Evolutionary conservation across 2,888 invertebrate species (phyloP), one percentile per base, ranked within the genome.

Genomic region (Tyria jacobaeae): DNA sequence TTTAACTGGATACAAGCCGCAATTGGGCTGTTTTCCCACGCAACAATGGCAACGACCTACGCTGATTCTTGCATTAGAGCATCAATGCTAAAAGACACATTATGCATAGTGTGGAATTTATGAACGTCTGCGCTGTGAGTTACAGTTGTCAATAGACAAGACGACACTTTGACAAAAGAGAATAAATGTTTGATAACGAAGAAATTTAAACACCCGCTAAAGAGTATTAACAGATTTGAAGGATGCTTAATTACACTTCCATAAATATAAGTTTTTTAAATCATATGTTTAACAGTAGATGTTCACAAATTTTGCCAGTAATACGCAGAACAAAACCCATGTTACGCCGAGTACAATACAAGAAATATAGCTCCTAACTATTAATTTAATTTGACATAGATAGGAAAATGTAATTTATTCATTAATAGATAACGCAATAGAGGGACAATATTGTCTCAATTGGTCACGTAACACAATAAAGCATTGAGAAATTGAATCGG

Each of bases 11-110:
- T 78, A 70, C 75, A 78, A 80, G 75, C 75, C 79, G 80, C 84
- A 87, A 87, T 89, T 90, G 85, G 88, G 80, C 76, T 78, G 80
- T 82, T 84, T 90, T 90, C 91, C 89, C 90, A 91, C 90, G 87
- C 89, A 82, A 73, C 86, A 84, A 71, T 76, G 67, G 71, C 77
- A 69, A 74, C 83, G 72, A 80, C 89, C 89, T 84, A 89, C 90
- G 83, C 87, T 77, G 55, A 71, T 57, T 63, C 75, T 75, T 76
- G 70, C 79, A 81, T 84, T 83, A 81, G 81, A 78, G 77, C 80
- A 78, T 78, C 74, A 73, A 78, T 78, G 80, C 76, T 81, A 84
- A 84, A 80, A 78, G 79, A 81, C 79, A 81, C 74, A 80, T 84
- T 82, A 80, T 73, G 66, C 68, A 59, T 64, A 73, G 62, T 71